These are phyloP conservation scores for Neodiprion lecontei DNA, from an alignment of 1,140 invertebrate species.

Conservation along the genomic window DNA sequence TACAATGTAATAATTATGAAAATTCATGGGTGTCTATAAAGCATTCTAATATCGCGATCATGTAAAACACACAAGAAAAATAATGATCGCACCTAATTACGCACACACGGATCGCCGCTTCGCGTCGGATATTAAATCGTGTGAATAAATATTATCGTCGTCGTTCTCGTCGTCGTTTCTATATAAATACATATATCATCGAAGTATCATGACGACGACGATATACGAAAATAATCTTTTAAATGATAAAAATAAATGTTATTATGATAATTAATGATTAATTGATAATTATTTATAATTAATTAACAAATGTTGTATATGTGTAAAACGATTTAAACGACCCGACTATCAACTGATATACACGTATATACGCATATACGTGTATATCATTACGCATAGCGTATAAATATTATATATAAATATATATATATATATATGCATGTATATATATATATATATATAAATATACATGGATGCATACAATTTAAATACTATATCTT, in stretches of 20 bases:
- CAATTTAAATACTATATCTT: neutral
- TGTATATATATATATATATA: neutral
- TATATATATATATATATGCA: neutral
- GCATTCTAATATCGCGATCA: too few species aligned
- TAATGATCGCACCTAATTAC: too few species aligned
- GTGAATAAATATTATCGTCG: neutral
- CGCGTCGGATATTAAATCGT: neutral
- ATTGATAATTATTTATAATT: slow-evolving; percentile 16
- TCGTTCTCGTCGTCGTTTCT: neutral
- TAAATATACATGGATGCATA: neutral
- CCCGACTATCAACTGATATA: neutral
- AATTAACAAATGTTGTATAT: slow-evolving; percentile 18
- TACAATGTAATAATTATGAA: too few species aligned
- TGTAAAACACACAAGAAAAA: too few species aligned
- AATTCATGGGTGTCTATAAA: too few species aligned
- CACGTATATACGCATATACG: neutral
- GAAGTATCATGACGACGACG: too few species aligned
- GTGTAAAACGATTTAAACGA: slow-evolving; percentile 10
- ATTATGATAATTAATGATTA: slow-evolving; percentile 18
- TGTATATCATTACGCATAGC: neutral
- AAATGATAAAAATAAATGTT: slow-evolving; percentile 21
- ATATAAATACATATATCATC: too few species aligned
- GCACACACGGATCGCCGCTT: too few species aligned
- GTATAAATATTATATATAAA: neutral
- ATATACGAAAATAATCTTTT: slow-evolving; percentile 5